These are phyloP conservation scores for Balearica regulorum DNA, from an alignment of 2,797 vertebrate species.

Conservation along the genomic window DNA sequence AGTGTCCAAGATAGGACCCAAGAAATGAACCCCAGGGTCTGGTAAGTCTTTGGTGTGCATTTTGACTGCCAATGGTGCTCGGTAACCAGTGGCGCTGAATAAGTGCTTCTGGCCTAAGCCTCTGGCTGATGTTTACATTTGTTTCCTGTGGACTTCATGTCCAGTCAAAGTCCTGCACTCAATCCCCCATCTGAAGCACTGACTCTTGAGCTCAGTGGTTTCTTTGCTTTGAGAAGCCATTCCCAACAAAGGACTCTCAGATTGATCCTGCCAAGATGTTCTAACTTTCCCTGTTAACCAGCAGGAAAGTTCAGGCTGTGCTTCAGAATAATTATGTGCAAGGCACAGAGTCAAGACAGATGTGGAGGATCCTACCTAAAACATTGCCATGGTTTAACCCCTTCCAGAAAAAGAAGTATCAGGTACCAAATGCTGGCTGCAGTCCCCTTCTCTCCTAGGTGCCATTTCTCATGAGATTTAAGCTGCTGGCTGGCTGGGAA, in stretches of 20 bases:
- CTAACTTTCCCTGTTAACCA: neutral
- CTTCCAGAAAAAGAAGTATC: neutral
- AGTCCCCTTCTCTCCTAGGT: neutral
- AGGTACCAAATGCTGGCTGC: neutral
- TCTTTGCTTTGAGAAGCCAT: neutral
- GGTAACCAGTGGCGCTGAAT: neutral
- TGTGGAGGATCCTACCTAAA: neutral
- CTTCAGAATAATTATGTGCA: neutral
- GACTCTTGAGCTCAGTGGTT: neutral
- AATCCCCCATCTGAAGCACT: accelerated
- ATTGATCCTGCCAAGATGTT: neutral
- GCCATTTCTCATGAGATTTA: neutral
- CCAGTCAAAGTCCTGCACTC: neutral
- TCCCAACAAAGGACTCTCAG: neutral
- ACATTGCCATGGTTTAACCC: no score
- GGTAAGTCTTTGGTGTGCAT: neutral
- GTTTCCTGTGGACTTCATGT: neutral
- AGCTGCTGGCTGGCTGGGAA: neutral
- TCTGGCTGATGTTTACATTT: neutral
- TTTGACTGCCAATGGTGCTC: neutral
- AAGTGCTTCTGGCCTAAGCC: neutral
- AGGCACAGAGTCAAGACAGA: neutral
- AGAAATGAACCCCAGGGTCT: neutral
- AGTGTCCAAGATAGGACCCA: neutral
- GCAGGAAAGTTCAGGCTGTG: neutral